A percentile compares a stretch with the other conserved stretches of the same genome.
Evolutionary conservation across 2,797 vertebrate species (phyloP).

Genomic region (Gallinago solitaria): DNA sequence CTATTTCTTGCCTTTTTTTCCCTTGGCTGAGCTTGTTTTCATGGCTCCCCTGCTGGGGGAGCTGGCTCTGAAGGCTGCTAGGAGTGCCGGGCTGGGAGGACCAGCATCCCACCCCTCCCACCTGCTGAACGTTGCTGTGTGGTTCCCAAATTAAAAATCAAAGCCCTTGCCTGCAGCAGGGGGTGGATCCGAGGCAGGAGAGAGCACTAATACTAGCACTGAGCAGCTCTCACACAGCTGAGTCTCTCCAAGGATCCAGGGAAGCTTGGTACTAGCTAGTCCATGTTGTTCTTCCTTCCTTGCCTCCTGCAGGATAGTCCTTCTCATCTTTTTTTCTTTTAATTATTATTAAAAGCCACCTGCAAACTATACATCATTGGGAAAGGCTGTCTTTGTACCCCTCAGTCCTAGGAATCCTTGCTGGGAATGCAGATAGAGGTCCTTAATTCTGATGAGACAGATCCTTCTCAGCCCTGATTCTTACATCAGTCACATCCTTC

Average conservation of each 20-base stretch:
- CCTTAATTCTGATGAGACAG: not conserved
- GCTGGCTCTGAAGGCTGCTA: constrained; percentile 5
- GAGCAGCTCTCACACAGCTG: not conserved
- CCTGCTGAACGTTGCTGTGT: not conserved
- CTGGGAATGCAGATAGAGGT: not conserved
- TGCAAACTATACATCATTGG: not conserved
- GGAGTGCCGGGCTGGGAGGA: not conserved
- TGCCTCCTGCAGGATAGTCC: not conserved
- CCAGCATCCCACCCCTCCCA: constrained; percentile 15
- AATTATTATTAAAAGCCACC: not conserved
- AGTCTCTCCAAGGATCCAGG: not conserved
- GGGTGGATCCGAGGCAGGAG: not conserved
- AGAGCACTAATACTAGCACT: not conserved
- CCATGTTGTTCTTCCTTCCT: not conserved
- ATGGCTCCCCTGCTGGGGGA: not conserved
- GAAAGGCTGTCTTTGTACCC: not conserved
- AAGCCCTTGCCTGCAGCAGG: not conserved
- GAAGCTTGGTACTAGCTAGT: not conserved
- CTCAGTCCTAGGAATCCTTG: not conserved
- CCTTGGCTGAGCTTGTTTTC: constrained; percentile 32
- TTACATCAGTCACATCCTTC: not conserved
- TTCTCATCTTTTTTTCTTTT: not conserved
- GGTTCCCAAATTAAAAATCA: not conserved
- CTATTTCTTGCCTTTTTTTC: constrained; percentile 23
- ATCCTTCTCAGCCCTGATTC: not conserved